Base-by-base conservation (phyloP, 2,113 vertebrate species). In the Prinia subflava region DNA sequence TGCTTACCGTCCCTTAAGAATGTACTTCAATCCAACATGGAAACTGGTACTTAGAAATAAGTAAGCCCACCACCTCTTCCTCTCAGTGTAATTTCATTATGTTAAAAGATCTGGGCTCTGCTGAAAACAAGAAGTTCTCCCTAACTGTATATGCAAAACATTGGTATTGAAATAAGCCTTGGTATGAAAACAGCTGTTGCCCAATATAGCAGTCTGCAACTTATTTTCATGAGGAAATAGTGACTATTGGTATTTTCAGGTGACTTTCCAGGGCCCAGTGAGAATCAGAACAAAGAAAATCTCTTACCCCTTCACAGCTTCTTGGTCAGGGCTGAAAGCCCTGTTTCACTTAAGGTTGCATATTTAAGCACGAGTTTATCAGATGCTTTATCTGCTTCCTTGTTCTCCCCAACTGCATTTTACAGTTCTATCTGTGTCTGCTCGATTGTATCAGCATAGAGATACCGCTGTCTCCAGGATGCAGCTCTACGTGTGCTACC, bases 381-480 rank as follows among this genome's bases (percentile, higher is more conserved):
- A 80, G 53, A 6, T 50, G 28, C 46, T 73, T 91, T 92, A 79
- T 87, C 82, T 80, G 37, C 30, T 83, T 25, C 49, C 79, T 85
- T 73, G 57, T 56, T 93, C 46, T 83, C 55, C 31, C 28, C 53
- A 35, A 4, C 15, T 83, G 52, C 44, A 57, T 87, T 93, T 85
- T 71, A 84, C 31, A 37, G 30, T 59, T 75, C 35, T 90, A 21
- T 83, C 55, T 82, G 44, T 64, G 74, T 33, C 60, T 50, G 47
- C 55, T 83, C 93, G 86, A 94, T 95, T 93, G 50, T 64, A 65
- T 96, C 67, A 82, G 65, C 41, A 44, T 60, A 52, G 87, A 93
- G 92, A 94, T 91, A 95, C 7, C 0, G 0, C 7, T 79, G 76
- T 82, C 92, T 87, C 81, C 78, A 90, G 87, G 82, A 85, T 62